These are phyloP conservation scores for Hyaena hyaena DNA, from an alignment of 2,113 vertebrate genomes.

Conservation along the genomic window DNA sequence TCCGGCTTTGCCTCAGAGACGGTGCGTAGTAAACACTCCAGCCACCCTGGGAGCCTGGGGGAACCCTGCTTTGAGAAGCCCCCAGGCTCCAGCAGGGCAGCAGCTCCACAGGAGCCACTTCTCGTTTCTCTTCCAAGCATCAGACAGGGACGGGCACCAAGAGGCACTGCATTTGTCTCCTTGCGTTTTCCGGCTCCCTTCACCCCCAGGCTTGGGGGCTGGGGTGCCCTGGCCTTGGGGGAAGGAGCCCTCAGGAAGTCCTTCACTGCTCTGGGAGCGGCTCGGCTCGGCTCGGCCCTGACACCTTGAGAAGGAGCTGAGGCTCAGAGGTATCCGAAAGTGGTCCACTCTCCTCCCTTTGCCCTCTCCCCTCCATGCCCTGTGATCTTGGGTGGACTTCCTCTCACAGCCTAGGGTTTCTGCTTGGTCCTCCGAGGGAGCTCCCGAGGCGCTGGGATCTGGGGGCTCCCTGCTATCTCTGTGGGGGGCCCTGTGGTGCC, in stretches of 20 bases:
- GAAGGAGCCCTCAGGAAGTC: neutral
- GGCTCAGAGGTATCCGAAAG: too few species aligned
- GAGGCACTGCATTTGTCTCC: neutral
- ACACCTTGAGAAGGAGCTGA: neutral
- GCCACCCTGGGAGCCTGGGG: neutral
- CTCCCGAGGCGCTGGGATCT: neutral
- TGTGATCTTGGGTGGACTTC: neutral
- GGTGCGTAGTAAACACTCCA: too few species aligned
- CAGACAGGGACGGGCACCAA: neutral
- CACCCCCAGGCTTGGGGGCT: neutral
- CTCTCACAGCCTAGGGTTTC: neutral
- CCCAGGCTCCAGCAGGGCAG: neutral
- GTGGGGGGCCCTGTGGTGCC: fast-evolving
- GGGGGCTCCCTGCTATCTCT: neutral
- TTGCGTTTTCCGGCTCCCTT: neutral
- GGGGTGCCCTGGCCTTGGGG: too few species aligned
- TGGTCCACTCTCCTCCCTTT: too few species aligned
- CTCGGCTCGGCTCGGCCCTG: neutral
- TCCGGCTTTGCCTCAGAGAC: neutral
- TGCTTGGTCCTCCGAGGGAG: neutral
- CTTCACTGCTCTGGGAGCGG: too few species aligned
- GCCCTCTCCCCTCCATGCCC: neutral
- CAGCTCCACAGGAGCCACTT: fast-evolving
- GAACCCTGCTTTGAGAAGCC: neutral
- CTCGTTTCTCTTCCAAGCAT: too few species aligned